Conservation (phyloP, 2,888 invertebrate genomes). For the Yponomeuta cagnagella region DNA sequence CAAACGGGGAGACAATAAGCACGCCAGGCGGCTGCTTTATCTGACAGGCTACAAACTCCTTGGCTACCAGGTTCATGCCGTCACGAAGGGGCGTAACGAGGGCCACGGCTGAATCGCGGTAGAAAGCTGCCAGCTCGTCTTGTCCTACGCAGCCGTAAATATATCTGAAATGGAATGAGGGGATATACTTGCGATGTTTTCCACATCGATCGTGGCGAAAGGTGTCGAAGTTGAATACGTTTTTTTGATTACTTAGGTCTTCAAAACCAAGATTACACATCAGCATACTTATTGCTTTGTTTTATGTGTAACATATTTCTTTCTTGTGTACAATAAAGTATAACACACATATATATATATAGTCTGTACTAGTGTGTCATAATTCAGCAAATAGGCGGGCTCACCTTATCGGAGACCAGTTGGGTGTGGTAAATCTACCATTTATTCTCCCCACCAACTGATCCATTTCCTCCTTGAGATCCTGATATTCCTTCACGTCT, state of each 20-base stretch:
- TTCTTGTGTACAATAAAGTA: too few relatives aligned
- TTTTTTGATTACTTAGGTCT: not conserved
- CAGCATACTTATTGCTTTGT: not conserved
- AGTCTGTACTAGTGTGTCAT: not conserved
- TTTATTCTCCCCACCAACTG: slow-evolving; percentile 92
- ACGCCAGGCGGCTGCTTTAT: slow-evolving; percentile 91
- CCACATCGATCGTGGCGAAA: not conserved
- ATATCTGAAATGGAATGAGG: slow-evolving; percentile 63
- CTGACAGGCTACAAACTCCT: slow-evolving; percentile 95
- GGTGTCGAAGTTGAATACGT: not conserved
- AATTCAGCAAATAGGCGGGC: not conserved
- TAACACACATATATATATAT: not conserved
- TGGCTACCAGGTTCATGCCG: slow-evolving; percentile 94
- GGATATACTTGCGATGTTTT: too few relatives aligned
- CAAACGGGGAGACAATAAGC: slow-evolving; percentile 91
- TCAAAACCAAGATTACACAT: not conserved
- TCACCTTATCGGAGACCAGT: slow-evolving; percentile 91
- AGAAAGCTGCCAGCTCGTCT: slow-evolving; percentile 89
- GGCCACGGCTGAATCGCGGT: slow-evolving; percentile 90
- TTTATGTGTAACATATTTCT: too few relatives aligned
- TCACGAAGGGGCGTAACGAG: slow-evolving; percentile 91
- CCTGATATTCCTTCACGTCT: slow-evolving; percentile 92
- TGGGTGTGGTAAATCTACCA: slow-evolving; percentile 91
- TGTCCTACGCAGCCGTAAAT: slow-evolving; percentile 93
- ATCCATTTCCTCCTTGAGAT: slow-evolving; percentile 93